Evolutionary conservation across 2,888 invertebrate species (phyloP).

Genomic region (Scrobipalpa costella): DNA sequence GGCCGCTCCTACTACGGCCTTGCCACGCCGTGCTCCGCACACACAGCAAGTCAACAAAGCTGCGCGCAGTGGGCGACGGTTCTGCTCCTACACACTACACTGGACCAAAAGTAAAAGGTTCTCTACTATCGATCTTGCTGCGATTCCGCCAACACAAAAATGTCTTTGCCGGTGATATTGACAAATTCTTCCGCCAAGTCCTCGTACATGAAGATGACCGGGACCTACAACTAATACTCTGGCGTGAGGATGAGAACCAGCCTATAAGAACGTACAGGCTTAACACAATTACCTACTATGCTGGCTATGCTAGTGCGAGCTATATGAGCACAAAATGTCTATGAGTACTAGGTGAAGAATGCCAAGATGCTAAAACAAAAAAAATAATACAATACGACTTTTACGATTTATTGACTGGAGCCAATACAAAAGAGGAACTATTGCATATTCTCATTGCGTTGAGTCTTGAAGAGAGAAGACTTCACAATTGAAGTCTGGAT

Average conservation of each 20-base stretch:
- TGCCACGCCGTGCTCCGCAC: conserved; percentile 35
- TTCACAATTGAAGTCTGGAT: background rate
- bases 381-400: conserved; percentile 23
- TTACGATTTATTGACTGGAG: conserved; percentile 23
- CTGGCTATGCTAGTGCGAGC: conserved; percentile 19
- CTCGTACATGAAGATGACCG: conserved; percentile 3
- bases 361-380: conserved; percentile 5
- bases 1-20: conserved; percentile 27
- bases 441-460: conserved; percentile 13
- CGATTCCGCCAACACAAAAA: conserved; percentile 30
- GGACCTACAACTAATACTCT: conserved; percentile 23
- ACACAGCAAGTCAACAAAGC: conserved; percentile 36
- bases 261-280: conserved; percentile 19
- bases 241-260: conserved; percentile 23
- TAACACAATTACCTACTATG: conserved; percentile 25
- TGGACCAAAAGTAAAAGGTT: conserved; percentile 35
- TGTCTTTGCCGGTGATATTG: conserved; percentile 33
- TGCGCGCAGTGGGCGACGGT: conserved; percentile 39
- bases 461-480: too few relatives aligned
- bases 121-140: conserved; percentile 33
- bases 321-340: conserved; percentile 20
- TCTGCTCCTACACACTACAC: conserved; percentile 32
- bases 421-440: background rate
- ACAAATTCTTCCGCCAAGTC: conserved; percentile 35
- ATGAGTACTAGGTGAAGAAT: conserved; percentile 24